phyloP scores from a whole-genome alignment of 2,888 invertebrate genomes.

The Achlya flavicornis region DNA sequence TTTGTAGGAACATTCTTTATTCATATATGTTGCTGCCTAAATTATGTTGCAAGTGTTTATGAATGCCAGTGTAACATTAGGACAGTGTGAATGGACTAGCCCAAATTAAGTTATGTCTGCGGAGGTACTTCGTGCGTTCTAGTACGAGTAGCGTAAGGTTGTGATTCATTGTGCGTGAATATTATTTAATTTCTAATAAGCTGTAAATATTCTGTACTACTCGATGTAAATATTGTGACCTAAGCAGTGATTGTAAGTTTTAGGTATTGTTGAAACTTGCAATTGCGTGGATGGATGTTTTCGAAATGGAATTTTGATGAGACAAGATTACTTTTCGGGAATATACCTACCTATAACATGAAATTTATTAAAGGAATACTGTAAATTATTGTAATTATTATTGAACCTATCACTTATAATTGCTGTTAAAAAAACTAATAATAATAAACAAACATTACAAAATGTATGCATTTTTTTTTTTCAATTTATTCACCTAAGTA shows the following conservation, averaged over 20 bases:
- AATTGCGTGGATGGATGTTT: slow-evolving; percentile 42
- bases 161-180: slow-evolving; percentile 43
- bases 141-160: slow-evolving; percentile 53
- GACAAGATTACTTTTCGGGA: slow-evolving; percentile 13
- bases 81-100: slow-evolving; percentile 44
- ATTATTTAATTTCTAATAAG: slow-evolving; percentile 61
- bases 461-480: not conserved
- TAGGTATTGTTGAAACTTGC: slow-evolving; percentile 58
- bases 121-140: slow-evolving; percentile 68
- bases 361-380: not conserved
- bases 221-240: slow-evolving; percentile 58
- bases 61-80: slow-evolving; percentile 33
- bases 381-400: slow-evolving; percentile 31
- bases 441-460: slow-evolving; percentile 43
- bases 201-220: slow-evolving; percentile 71
- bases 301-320: slow-evolving; percentile 25
- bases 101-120: slow-evolving; percentile 39
- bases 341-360: not conserved
- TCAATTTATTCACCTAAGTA: not conserved
- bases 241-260: slow-evolving; percentile 75
- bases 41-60: slow-evolving; percentile 19
- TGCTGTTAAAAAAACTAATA: slow-evolving; percentile 70
- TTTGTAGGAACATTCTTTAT: slow-evolving; percentile 43
- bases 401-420: slow-evolving; percentile 73
- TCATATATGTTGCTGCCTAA: slow-evolving; percentile 50